Base-by-base conservation (phyloP, 2,888 invertebrate species). In the Charanyca ferruginea region DNA sequence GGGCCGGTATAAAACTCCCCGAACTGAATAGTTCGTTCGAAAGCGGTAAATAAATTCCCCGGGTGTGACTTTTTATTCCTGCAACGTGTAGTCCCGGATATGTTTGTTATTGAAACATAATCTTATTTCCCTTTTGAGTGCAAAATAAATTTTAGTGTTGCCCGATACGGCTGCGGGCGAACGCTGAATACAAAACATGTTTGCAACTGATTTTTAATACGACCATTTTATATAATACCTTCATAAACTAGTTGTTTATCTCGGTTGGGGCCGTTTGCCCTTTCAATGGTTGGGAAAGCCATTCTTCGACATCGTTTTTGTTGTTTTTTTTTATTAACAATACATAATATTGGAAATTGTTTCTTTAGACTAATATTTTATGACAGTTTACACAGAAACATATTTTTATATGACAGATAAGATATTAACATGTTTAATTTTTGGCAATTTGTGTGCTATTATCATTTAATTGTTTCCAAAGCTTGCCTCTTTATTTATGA, bases 81-180 rank as follows among this genome's bases (percentile, higher is more conserved):
- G 62, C 73, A 81, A 81, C 88, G 84, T 86, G 83, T 85, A 83
- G 77, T 73, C 66, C 78, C 81, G 88, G 85, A 87, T 89, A 87
- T 83, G 87, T 87, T 87, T 90, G 92, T 90, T 91, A 91, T 91
- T 90, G 90, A 88, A 90, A 89, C 85, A 90, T 91, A 91, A 91
- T 91, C 89, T 85, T 86, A 88, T 92, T 91, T 90, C 87, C 87
- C 80, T 85, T 87, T 88, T 86, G 85, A 87, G 87, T 84, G 86
- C 81, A 83, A 90, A 90, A 91, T 89, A 91, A 89, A 91, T 89
- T 90, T 90, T 87, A 83, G 89, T 87, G 71, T 84, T 79, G 68
- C 73, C 73, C 81, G 86, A 88, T 87, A 85, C 81, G 70, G 74
- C 68, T 76, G 78, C 75, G 82, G 67, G 70, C 65, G 68, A 63